Percentiles rank a stretch among this genome's conserved stretches.
phyloP scores from a whole-genome alignment of 1,140 invertebrate genomes.

The Sycophila sp. region DNA sequence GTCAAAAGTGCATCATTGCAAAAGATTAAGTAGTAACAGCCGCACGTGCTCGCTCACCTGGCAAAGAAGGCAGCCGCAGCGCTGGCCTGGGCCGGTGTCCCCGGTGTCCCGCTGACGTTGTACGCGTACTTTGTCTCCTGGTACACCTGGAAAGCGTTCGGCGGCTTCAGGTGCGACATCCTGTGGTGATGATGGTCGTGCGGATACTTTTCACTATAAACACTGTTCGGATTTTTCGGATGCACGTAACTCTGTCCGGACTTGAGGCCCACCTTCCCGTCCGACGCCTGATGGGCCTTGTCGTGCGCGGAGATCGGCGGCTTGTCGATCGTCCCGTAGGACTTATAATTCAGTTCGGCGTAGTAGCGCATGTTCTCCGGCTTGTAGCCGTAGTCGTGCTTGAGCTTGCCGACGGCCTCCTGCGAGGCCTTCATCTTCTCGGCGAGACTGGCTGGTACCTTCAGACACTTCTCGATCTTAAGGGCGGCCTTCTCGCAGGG shows the following conservation, averaged over 20 bases:
- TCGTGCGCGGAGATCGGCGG: constrained; percentile 50
- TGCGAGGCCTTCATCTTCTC: constrained; percentile 60
- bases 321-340: constrained; percentile 59
- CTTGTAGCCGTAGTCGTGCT: constrained; percentile 55
- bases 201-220: constrained; percentile 51
- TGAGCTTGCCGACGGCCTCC: constrained; percentile 50
- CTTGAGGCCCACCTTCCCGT: constrained; percentile 27
- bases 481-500: constrained; percentile 50
- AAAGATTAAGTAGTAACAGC: not conserved
- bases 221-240: constrained; percentile 35
- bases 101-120: constrained; percentile 62
- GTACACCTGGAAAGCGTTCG: constrained; percentile 55
- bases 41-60: constrained; percentile 48
- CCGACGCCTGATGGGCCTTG: constrained; percentile 51
- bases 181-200: constrained; percentile 58
- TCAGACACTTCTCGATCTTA: not conserved
- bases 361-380: constrained; percentile 61
- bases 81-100: constrained; percentile 62
- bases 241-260: constrained; percentile 44
- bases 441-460: constrained; percentile 11
- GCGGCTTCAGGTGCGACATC: constrained; percentile 47
- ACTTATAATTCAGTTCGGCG: constrained; percentile 60
- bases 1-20: too few species aligned
- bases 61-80: constrained; percentile 66
- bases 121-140: constrained; percentile 64